A percentile compares a stretch with the other conserved stretches of the same genome.
phyloP scores from a whole-genome alignment of 2,113 vertebrate species.

The Bos javanicus region DNA sequence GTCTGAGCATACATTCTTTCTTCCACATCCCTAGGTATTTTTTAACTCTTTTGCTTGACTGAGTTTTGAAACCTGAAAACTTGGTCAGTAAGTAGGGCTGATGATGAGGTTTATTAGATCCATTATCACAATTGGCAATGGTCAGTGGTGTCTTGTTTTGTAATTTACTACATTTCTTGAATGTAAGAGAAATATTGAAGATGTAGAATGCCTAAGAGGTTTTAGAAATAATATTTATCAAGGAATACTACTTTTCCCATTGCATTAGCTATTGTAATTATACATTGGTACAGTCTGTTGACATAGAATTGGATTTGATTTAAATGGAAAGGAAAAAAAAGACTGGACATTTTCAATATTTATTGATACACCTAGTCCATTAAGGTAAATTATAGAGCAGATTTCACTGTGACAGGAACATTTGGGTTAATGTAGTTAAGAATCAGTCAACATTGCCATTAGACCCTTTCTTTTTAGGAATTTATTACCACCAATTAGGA shows the following conservation, averaged over 20 bases:
- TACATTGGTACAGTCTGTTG: slow-evolving; percentile 58
- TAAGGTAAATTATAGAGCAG: slow-evolving; percentile 66
- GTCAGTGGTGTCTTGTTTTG: slow-evolving; percentile 47
- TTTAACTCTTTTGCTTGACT: slow-evolving; percentile 3
- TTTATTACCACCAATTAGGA: slow-evolving; percentile 66
- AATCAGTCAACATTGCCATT: slow-evolving; percentile 61
- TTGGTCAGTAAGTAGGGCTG: neutral
- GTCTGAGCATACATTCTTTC: neutral
- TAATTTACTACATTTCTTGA: slow-evolving; percentile 51
- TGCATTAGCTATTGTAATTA: slow-evolving; percentile 65
- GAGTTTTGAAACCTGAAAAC: slow-evolving; percentile 26
- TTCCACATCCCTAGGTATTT: neutral
- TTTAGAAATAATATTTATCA: slow-evolving; percentile 57
- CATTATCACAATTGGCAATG: slow-evolving; percentile 46
- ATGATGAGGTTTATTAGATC: slow-evolving; percentile 30
- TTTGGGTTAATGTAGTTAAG: slow-evolving; percentile 50
- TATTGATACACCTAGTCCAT: slow-evolving; percentile 55
- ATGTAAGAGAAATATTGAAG: slow-evolving; percentile 42
- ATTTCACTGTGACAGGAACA: slow-evolving; percentile 61
- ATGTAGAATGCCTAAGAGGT: slow-evolving; percentile 45
- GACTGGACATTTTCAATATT: slow-evolving; percentile 23
- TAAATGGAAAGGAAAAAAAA: slow-evolving; percentile 49
- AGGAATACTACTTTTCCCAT: slow-evolving; percentile 19
- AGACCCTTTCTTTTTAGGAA: slow-evolving; percentile 59
- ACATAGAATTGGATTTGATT: slow-evolving; percentile 66